These are phyloP conservation scores for Luehdorfia chinensis DNA, from an alignment of 1,140 invertebrate genomes.

Conservation along the genomic window DNA sequence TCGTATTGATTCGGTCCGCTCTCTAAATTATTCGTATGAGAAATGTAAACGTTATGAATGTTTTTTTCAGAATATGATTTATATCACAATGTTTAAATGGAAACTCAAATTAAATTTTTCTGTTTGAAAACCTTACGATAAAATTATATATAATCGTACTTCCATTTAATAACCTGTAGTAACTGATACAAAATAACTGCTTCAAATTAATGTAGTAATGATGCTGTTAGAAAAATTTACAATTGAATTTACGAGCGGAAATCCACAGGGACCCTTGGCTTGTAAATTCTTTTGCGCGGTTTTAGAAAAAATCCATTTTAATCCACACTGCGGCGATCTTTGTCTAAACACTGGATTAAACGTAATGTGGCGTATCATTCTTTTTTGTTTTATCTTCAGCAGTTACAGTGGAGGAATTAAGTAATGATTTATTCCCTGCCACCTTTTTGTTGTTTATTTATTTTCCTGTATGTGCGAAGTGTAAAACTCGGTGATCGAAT, in stretches of 20 bases:
- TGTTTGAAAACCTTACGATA: no score
- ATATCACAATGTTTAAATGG: neutral
- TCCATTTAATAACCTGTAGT: no score
- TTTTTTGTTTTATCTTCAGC: conserved; percentile 16
- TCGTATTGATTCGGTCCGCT: conserved; percentile 1
- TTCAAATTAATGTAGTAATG: conserved; percentile 26
- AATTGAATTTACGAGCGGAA: no score
- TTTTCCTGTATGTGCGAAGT: no score
- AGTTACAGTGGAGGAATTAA: conserved; percentile 13
- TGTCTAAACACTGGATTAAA: conserved; percentile 52
- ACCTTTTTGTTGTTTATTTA: no score
- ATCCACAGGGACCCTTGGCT: no score
- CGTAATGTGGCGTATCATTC: conserved; percentile 30
- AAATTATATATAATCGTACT: no score
- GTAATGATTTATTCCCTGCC: conserved; percentile 10
- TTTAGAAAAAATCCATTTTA: conserved; percentile 48
- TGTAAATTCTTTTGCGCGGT: conserved; percentile 51
- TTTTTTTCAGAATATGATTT: neutral
- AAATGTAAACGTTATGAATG: neutral
- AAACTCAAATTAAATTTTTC: no score
- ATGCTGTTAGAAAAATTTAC: no score
- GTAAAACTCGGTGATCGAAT: no score
- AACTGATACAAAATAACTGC: conserved; percentile 3
- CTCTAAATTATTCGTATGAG: conserved; percentile 1
- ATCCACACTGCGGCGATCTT: conserved; percentile 42